Conservation (phyloP, 2,113 vertebrate species). For the Solenodon paradoxus region DNA sequence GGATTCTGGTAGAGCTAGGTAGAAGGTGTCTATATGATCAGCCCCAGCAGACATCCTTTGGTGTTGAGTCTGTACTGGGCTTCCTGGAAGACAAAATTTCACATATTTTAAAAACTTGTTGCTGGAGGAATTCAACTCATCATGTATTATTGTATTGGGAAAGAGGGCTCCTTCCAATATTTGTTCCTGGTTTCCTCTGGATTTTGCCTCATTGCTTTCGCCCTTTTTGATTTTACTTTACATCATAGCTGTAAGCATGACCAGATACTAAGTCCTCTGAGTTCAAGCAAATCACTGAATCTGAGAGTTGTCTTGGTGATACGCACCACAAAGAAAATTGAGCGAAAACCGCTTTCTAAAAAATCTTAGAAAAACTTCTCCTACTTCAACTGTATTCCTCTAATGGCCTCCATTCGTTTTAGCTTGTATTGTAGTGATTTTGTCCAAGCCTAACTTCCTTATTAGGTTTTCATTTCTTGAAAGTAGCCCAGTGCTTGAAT, state of each 20-base stretch:
- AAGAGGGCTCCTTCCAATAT: not conserved
- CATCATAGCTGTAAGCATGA: not conserved
- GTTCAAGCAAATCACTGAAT: not conserved
- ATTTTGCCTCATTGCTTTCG: not conserved
- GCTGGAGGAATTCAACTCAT: not conserved
- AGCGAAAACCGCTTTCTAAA: not conserved
- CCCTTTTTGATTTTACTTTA: not conserved
- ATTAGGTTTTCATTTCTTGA: not conserved
- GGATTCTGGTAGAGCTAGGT: not conserved
- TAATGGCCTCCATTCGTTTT: not conserved
- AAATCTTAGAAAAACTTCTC: not conserved
- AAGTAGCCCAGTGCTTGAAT: not conserved
- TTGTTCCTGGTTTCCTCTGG: not conserved
- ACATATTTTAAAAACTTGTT: not conserved
- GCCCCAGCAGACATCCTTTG: not conserved
- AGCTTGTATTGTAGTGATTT: too few relatives aligned
- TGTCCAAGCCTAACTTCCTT: not conserved
- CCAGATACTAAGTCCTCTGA: not conserved
- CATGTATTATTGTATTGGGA: not conserved
- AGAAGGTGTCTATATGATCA: not conserved
- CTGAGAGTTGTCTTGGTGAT: not conserved
- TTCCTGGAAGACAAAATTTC: not conserved
- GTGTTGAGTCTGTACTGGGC: not conserved
- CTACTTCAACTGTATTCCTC: not conserved
- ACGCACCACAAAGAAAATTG: not conserved